Evolutionary conservation across 2,113 vertebrate genomes (phyloP), one percentile per base, ranked within the genome.

Genomic region (Meles meles): DNA sequence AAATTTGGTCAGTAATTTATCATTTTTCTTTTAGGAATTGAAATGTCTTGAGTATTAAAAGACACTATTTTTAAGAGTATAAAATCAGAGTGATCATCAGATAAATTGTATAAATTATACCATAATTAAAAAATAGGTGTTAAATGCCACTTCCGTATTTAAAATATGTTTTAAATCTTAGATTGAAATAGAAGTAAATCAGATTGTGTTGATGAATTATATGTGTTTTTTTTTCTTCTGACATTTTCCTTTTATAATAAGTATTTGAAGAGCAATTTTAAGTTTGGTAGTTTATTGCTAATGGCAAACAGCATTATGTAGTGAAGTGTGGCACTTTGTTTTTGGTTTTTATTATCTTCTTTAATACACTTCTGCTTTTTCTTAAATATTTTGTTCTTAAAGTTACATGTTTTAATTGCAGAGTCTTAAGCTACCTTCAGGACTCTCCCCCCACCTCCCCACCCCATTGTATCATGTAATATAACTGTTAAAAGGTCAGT

Each of bases 1-100:
- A 89, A 98, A 98, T 96, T 98, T 98, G 86, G 99, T 99, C 95
- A 99, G 99, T 99, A 97, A 95, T 95, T 97, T 6, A 81, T 97
- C 20, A 83, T 92, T 95, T 97, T 96, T 88, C 37, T 93, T 55
- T 88, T 91, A 90, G 65, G 37, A 83, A 79, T 91, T 92, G 20
- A 97, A 88, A 94, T 97, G 47, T 92, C 3, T 69, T 79, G 55
- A 67, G 27, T 95, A 27, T 77, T 88, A 47, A 90, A 80, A 85
- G 34, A 59, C 49, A 61, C 4, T 93, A 63, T 93, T 93, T 76
- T 69, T 76, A 71, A 69, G 63, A 52, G 13, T 79, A 27, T n/a
- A 90, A 91, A 86, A 77, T 94, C 49, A 84, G 25, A 81, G 17
- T 83, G 47, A 65, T 49, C 23, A 82, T 59, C 13, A 85, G 67